Evolutionary conservation across 2,113 vertebrate species (phyloP).

Genomic region (Sisor rabdophorus): DNA sequence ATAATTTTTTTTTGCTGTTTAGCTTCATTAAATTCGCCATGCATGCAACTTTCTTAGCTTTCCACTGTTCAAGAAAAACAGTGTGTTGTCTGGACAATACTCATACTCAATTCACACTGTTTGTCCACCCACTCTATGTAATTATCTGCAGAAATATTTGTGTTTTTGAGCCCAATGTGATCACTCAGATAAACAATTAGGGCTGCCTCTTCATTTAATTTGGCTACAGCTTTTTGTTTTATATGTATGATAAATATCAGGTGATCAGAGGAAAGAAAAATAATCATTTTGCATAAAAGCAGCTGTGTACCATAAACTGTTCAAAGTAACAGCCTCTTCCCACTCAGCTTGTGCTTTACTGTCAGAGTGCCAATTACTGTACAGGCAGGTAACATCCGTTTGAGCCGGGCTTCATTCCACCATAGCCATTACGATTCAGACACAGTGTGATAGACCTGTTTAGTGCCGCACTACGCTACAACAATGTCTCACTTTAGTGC

Average conservation of each 20-base stretch:
- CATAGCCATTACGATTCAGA: constrained; percentile 36
- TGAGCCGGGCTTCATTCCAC: constrained; percentile 44
- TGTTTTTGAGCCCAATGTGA: constrained; percentile 46
- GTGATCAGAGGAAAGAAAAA: constrained; percentile 26
- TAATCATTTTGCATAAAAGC: constrained; percentile 56
- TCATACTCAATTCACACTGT: constrained; percentile 33
- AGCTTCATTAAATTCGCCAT: constrained; percentile 2
- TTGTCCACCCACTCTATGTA: constrained; percentile 51
- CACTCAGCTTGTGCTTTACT: constrained; percentile 57
- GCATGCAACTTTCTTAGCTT: background rate
- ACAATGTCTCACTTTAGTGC: constrained; percentile 20
- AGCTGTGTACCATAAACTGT: constrained; percentile 55
- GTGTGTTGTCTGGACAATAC: constrained; percentile 28
- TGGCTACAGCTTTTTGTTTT: constrained; percentile 24
- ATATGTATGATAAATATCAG: constrained; percentile 28
- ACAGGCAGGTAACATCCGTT: constrained; percentile 50
- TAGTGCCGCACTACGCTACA: constrained; percentile 29
- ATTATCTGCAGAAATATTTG: constrained; percentile 51
- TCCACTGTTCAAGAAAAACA: constrained; percentile 8
- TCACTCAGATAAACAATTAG: constrained; percentile 47
- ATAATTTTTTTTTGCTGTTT: background rate
- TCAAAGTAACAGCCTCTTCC: constrained; percentile 46
- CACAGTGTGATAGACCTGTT: constrained; percentile 44
- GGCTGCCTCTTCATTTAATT: constrained; percentile 33
- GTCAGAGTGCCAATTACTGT: constrained; percentile 47